Percentiles rank a stretch among this genome's conserved stretches.
These are phyloP conservation scores for Coptotermes formosanus DNA, from an alignment of 1,140 invertebrate genomes.

Conservation along the genomic window DNA sequence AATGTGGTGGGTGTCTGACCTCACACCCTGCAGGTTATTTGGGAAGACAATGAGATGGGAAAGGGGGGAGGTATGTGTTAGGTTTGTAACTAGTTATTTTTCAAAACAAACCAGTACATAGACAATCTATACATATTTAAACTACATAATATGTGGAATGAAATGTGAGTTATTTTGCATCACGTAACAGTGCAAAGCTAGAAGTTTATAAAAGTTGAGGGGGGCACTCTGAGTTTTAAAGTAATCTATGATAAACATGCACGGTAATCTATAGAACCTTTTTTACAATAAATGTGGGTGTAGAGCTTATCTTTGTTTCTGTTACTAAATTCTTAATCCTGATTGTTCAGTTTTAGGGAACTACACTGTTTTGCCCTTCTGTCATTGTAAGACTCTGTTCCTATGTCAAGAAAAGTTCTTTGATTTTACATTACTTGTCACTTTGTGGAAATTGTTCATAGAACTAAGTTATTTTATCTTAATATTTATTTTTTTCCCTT, in stretches of 20 bases:
- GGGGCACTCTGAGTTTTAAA: neutral
- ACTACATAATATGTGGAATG: neutral
- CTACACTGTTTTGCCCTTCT: neutral
- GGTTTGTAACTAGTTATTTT: neutral
- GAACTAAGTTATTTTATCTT: slow-evolving; percentile 11
- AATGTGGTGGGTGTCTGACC: neutral
- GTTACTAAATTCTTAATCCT: neutral
- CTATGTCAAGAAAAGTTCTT: too few relatives aligned
- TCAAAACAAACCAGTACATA: neutral
- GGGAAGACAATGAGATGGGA: neutral
- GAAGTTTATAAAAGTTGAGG: neutral
- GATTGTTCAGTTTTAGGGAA: neutral
- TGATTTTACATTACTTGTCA: neutral
- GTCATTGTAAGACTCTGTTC: too few relatives aligned
- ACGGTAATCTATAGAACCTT: neutral
- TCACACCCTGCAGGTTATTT: neutral
- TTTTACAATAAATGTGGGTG: neutral
- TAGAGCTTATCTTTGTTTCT: neutral
- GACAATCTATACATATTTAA: slow-evolving; percentile 11
- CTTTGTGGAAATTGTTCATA: slow-evolving; percentile 5
- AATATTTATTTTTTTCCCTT: neutral
- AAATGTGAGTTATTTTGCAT: neutral
- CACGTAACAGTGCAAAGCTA: neutral
- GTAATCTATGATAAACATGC: neutral
- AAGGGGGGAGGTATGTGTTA: neutral